Conservation (phyloP, 2,797 vertebrate genomes). For the Moxostoma hubbsi region DNA sequence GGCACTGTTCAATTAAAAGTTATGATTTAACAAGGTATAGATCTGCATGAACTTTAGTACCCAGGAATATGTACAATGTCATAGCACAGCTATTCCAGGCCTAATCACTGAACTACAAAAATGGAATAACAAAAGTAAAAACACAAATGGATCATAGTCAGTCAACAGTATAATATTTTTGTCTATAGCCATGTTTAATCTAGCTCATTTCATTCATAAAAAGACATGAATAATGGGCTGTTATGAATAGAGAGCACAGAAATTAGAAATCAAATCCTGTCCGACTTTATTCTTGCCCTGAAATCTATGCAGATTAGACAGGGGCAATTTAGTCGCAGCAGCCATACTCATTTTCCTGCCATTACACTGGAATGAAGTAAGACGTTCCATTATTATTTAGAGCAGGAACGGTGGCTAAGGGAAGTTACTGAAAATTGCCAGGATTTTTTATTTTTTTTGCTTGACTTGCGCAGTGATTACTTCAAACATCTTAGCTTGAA, state of each 20-base stretch:
- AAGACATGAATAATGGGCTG: conserved; percentile 65
- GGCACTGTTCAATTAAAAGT: conserved; percentile 38
- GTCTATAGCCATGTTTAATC: conserved; percentile 49
- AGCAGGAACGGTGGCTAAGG: conserved; percentile 67
- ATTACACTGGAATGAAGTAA: conserved; percentile 75
- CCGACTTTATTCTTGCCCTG: conserved; percentile 64
- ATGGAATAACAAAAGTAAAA: conserved; percentile 50
- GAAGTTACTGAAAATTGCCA: conserved; percentile 81
- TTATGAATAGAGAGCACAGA: conserved; percentile 65
- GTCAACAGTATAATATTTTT: conserved; percentile 38
- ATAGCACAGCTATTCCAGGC: conserved; percentile 5
- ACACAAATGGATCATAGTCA: conserved; percentile 34
- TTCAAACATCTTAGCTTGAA: conserved; percentile 86
- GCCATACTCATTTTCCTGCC: conserved; percentile 70
- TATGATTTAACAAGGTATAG: conserved; percentile 34
- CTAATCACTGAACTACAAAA: conserved; percentile 47
- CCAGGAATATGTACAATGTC: too few relatives aligned
- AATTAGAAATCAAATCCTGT: conserved; percentile 69
- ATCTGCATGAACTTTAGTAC: too few relatives aligned
- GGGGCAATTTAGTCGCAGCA: conserved; percentile 70
- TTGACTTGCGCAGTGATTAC: conserved; percentile 79
- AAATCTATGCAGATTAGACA: conserved; percentile 71
- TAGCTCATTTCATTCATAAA: conserved; percentile 57
- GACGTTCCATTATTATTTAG: conserved; percentile 81
- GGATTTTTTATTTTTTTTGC: conserved; percentile 73